These are phyloP conservation scores for Drosophila ustulata DNA, from an alignment of 2,888 invertebrate genomes.

Conservation along the genomic window DNA sequence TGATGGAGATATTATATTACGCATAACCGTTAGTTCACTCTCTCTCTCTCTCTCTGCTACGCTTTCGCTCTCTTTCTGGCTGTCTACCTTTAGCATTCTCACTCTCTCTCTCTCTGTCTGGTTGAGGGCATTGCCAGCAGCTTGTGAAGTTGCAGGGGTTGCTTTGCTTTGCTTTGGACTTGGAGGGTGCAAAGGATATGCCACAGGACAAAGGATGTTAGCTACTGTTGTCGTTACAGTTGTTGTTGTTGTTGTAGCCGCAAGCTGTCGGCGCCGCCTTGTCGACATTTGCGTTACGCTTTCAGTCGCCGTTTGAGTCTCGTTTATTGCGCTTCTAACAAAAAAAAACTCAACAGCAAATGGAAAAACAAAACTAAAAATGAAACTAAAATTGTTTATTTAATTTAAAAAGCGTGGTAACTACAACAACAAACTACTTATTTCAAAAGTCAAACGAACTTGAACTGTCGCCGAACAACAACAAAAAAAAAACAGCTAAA, in stretches of 20 bases:
- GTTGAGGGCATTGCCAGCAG: slow-evolving; percentile 26
- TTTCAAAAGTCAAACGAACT: slow-evolving; percentile 57
- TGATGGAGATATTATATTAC: slow-evolving; percentile 52
- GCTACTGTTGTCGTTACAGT: slow-evolving; percentile 47
- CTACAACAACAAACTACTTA: slow-evolving; percentile 25
- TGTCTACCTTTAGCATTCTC: not conserved
- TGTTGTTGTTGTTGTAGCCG: slow-evolving; percentile 61
- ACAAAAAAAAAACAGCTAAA: slow-evolving; percentile 33
- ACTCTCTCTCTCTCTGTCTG: slow-evolving; percentile 2
- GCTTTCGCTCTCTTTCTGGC: not conserved
- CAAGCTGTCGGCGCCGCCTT: slow-evolving; percentile 72
- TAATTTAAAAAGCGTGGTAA: slow-evolving; percentile 56
- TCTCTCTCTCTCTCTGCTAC: not conserved
- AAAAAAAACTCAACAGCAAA: slow-evolving; percentile 26
- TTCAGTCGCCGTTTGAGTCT: slow-evolving; percentile 61
- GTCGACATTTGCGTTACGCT: slow-evolving; percentile 66
- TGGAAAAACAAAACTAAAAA: slow-evolving; percentile 14
- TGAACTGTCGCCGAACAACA: slow-evolving; percentile 68
- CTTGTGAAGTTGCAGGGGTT: slow-evolving; percentile 54
- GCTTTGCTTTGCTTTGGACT: slow-evolving; percentile 42
- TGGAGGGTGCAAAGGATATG: slow-evolving; percentile 50
- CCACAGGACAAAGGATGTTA: slow-evolving; percentile 59
- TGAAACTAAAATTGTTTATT: slow-evolving; percentile 49
- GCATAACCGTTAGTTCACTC: slow-evolving; percentile 32
- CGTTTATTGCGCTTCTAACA: slow-evolving; percentile 63